Evolutionary conservation across 1,140 invertebrate genomes (phyloP), one percentile per base, ranked within the genome.

Genomic region (Ganaspis sp.): DNA sequence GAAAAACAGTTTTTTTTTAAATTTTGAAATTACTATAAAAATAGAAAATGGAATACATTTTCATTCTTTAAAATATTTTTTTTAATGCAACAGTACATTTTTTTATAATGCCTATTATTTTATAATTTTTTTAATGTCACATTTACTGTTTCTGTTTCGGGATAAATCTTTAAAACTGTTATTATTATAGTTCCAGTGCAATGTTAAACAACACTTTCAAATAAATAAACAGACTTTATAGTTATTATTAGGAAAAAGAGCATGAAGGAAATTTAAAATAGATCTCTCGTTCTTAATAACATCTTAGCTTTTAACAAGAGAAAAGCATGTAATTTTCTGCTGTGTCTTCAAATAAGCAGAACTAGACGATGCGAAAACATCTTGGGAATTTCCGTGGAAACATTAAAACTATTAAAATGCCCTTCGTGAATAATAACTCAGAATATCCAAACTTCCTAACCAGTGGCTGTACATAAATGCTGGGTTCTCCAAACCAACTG

Each of bases 381-480:
- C 58, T 64, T 64, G 23, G 26, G 26, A 1, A 15, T 64, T 64
- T 34, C 26, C 54, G 23, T 29, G 11, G 23, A 29, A 29, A n/a
- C 26, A 29, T 64, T 64, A 64, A 64, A 64, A 29, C 58, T 1
- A 29, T 4, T 64, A 4, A 64, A 64, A 64, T 64, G 23, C 23
- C 54, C 23, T 64, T 3, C 23, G 23, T 15, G 54, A 64, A 64
- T 29, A 64, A 64, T 64, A 64, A 64, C 21, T 64, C 54, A 26
- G 54, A 29, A 64, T 49, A 49, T 64, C 11, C 54, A 11, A 64
- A 64, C 21, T 64, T 64, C 54, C 54, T 64, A 23, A 64, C 23
- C 54, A 64, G 54, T 29, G 21, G 15, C 12, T 64, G 23, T 64
- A 23, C n/a, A n/a, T 64, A 64, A 64, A 64, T 0, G 23, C 54